Conservation (phyloP, 35 echinoderm and acorn worm species). For the Apostichopus japonicus region DNA sequence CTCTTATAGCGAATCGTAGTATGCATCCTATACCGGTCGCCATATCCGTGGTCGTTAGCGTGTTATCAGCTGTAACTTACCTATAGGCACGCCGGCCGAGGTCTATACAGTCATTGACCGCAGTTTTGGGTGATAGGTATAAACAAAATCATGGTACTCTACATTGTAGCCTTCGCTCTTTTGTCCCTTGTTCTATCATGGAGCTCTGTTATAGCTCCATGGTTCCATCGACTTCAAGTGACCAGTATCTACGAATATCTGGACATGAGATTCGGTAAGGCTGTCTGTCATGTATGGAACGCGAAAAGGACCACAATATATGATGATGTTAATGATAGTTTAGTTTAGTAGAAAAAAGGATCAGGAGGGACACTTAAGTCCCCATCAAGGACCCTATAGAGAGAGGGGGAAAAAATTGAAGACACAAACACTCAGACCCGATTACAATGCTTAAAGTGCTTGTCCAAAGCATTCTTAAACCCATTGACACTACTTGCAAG, state of each 20-base stretch:
- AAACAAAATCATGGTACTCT: not conserved
- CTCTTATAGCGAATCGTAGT: slow-evolving; percentile 33
- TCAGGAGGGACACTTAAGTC: too few species aligned
- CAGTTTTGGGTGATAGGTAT: not conserved
- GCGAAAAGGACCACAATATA: too few species aligned
- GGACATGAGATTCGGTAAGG: slow-evolving; percentile 33
- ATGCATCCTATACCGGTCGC: slow-evolving; percentile 21
- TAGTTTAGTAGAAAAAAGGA: too few species aligned
- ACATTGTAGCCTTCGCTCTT: not conserved
- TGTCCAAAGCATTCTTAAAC: too few species aligned
- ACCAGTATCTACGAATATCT: slow-evolving; percentile 47
- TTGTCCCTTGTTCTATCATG: not conserved
- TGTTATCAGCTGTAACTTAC: slow-evolving; percentile 10
- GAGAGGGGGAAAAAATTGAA: too few species aligned
- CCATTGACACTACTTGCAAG: too few species aligned
- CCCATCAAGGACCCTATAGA: too few species aligned
- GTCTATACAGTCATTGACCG: not conserved
- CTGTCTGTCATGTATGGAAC: not conserved
- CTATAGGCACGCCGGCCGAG: slow-evolving; percentile 7
- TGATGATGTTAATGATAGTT: too few species aligned
- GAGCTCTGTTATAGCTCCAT: too few species aligned
- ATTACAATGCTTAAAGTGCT: too few species aligned
- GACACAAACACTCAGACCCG: too few species aligned
- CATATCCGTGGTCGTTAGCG: not conserved
- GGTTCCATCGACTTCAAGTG: not conserved